Conservation (phyloP, 2,113 vertebrate genomes). For the Solenodon paradoxus region DNA sequence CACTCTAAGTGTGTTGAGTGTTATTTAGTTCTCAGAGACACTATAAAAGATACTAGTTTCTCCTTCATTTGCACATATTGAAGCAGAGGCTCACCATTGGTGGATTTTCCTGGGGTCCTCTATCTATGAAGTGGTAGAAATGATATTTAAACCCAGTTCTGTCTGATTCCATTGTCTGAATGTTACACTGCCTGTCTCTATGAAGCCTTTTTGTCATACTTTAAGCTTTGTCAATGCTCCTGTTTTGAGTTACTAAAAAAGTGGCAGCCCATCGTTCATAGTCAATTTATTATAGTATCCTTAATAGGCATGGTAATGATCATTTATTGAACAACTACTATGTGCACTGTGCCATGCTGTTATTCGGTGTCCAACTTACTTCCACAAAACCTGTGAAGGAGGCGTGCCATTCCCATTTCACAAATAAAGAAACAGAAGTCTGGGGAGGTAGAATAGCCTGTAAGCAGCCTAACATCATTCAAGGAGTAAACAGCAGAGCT, state of each 20-base stretch:
- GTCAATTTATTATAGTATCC: neutral
- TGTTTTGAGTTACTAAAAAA: neutral
- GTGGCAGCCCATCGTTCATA: neutral
- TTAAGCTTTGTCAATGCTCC: neutral
- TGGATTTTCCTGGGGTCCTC: neutral
- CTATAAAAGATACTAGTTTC: too few species aligned
- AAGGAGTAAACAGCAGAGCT: rapidly evolving
- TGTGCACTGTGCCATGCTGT: neutral
- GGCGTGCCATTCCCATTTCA: neutral
- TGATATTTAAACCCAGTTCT: neutral
- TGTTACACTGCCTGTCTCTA: neutral
- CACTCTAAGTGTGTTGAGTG: neutral
- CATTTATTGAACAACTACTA: neutral
- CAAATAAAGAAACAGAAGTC: neutral
- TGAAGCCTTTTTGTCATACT: neutral
- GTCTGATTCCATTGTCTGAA: neutral
- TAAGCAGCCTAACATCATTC: neutral
- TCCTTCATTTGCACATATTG: neutral
- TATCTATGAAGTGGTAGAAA: neutral
- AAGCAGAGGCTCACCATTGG: neutral
- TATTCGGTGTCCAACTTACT: neutral
- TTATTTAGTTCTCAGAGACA: neutral
- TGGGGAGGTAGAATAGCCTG: neutral
- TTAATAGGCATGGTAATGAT: neutral
- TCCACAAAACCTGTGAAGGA: neutral